These are phyloP conservation scores for Thunnus maccoyii DNA, from an alignment of 2,113 vertebrate species.

Conservation along the genomic window DNA sequence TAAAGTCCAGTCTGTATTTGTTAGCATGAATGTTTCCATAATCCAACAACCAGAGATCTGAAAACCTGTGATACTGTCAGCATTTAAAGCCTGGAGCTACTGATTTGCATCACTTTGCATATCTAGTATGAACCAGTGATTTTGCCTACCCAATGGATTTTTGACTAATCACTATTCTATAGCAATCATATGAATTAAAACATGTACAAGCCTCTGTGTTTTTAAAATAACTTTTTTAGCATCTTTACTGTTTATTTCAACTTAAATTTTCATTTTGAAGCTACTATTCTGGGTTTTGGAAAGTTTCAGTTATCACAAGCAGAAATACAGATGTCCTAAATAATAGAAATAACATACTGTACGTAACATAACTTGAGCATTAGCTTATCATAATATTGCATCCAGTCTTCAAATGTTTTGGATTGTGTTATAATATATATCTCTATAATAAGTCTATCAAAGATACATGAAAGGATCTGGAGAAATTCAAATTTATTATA, in stretches of 20 bases:
- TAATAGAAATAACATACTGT: background rate
- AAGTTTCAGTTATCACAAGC: background rate
- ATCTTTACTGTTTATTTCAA: background rate
- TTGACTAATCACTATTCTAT: constrained; percentile 8
- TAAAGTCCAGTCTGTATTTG: background rate
- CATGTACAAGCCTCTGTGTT: background rate
- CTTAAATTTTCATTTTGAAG: background rate
- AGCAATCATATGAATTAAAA: constrained; percentile 12
- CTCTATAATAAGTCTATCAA: background rate
- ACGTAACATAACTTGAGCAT: background rate
- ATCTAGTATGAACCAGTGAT: constrained; percentile 1
- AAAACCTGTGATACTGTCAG: constrained; percentile 44
- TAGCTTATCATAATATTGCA: constrained; percentile 2
- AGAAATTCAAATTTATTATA: constrained; percentile 43
- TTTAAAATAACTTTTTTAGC: background rate
- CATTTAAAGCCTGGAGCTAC: constrained; percentile 39
- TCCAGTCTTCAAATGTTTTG: constrained; percentile 20
- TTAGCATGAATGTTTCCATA: constrained; percentile 6
- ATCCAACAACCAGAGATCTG: constrained; percentile 31
- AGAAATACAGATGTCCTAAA: constrained; percentile 8
- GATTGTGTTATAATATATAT: background rate
- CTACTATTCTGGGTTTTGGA: background rate
- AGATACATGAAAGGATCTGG: constrained; percentile 12
- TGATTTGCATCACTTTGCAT: constrained; percentile 53
- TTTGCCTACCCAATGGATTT: constrained; percentile 9